phyloP scores from a whole-genome alignment of 2,797 vertebrate species.

The Enteromius trimaculatus region DNA sequence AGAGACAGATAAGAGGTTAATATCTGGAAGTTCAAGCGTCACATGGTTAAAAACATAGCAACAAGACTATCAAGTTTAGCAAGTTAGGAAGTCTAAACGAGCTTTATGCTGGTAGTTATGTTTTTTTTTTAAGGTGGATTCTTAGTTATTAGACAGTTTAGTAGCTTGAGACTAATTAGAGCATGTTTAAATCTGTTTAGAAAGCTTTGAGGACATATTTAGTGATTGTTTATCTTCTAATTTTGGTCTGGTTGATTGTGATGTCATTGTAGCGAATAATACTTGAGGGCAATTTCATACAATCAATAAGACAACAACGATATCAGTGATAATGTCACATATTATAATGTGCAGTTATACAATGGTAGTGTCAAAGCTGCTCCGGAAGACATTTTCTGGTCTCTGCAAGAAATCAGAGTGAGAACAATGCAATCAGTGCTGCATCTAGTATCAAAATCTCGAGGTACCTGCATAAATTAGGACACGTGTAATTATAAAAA shows the following conservation, averaged over 20 bases:
- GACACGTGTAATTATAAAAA: conserved; percentile 47
- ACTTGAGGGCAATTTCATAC: conserved; percentile 63
- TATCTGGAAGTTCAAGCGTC: conserved; percentile 85
- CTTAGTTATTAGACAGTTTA: conserved; percentile 76
- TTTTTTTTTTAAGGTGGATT: conserved; percentile 70
- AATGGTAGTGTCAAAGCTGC: conserved; percentile 38
- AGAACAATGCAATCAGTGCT: conserved; percentile 45
- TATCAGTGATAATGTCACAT: conserved; percentile 49
- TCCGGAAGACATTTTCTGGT: conserved; percentile 66
- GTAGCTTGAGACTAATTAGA: conserved; percentile 78
- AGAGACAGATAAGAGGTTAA: conserved; percentile 95
- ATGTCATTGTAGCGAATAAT: conserved; percentile 60
- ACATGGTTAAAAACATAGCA: conserved; percentile 80
- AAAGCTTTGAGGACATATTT: conserved; percentile 75
- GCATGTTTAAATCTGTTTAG: conserved; percentile 82
- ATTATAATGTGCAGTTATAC: conserved; percentile 57
- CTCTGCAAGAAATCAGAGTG: conserved; percentile 40
- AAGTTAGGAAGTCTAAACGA: conserved; percentile 80
- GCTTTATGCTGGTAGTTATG: conserved; percentile 77
- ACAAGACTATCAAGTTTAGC: conserved; percentile 80
- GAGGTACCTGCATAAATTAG: conserved; percentile 44
- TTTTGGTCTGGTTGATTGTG: conserved; percentile 56
- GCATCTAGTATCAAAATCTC: conserved; percentile 40
- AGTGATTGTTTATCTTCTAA: conserved; percentile 75
- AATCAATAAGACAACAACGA: conserved; percentile 59